These are phyloP conservation scores for Drosophila paracracens DNA, from an alignment of 2,888 invertebrate genomes.

Conservation along the genomic window DNA sequence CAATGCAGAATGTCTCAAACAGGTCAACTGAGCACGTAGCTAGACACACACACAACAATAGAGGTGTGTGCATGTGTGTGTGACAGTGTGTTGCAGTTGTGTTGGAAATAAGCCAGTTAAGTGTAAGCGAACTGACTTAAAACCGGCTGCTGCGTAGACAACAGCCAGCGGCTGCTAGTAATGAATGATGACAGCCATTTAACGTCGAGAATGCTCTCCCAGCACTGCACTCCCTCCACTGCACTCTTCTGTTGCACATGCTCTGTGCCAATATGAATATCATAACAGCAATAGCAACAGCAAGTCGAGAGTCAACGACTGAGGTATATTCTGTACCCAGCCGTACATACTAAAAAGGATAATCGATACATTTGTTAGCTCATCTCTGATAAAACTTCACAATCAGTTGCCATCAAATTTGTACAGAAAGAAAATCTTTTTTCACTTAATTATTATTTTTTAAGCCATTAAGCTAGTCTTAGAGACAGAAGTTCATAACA, in stretches of 20 bases:
- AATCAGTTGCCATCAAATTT: neutral
- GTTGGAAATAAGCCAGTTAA: slow-evolving; percentile 63
- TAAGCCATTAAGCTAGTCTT: neutral
- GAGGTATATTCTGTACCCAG: neutral
- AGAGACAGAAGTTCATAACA: neutral
- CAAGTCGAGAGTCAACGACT: neutral
- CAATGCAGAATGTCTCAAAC: slow-evolving; percentile 39
- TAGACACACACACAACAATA: slow-evolving; percentile 14
- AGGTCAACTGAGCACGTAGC: slow-evolving; percentile 36
- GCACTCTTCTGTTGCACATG: neutral
- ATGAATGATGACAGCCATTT: slow-evolving; percentile 79
- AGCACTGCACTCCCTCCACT: neutral
- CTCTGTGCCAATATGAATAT: slow-evolving; percentile 64
- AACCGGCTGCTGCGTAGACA: slow-evolving; percentile 59
- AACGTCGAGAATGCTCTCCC: slow-evolving; percentile 34
- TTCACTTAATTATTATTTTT: neutral
- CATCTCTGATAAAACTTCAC: neutral
- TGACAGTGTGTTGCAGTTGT: slow-evolving; percentile 13
- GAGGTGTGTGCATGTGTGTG: slow-evolving; percentile 1
- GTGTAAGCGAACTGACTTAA: slow-evolving; percentile 53
- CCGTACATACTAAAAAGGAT: neutral
- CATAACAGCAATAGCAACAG: slow-evolving; percentile 26
- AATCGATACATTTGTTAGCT: neutral
- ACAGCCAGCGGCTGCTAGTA: slow-evolving; percentile 67
- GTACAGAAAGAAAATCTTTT: neutral